phyloP scores from a whole-genome alignment of 64 coral and sea anemone species.

The Stylophora pistillata region DNA sequence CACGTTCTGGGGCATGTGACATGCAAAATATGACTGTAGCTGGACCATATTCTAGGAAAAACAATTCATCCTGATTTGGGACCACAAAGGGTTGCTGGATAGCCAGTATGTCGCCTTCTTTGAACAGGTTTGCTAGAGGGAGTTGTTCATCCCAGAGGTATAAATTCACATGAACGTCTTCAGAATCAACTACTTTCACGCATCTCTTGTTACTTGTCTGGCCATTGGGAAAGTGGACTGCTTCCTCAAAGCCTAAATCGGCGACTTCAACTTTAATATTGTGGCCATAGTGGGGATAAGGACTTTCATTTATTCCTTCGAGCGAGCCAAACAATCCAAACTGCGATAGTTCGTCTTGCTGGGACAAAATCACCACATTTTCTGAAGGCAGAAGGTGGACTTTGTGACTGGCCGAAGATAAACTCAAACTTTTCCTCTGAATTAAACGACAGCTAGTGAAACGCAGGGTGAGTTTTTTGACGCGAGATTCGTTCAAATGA shows the following conservation, averaged over 20 bases:
- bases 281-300: conserved; percentile 61
- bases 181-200: conserved; percentile 71
- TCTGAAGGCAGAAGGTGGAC: conserved; percentile 86
- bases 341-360: background rate
- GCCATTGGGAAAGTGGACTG: conserved; percentile 86
- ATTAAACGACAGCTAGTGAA: conserved; percentile 86
- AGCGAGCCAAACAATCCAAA: conserved; percentile 55
- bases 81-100: conserved; percentile 89
- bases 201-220: conserved; percentile 72
- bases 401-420: conserved; percentile 34
- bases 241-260: conserved; percentile 75
- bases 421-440: conserved; percentile 28
- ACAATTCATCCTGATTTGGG: conserved; percentile 64
- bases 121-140: conserved; percentile 76
- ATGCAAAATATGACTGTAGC: conserved; percentile 84
- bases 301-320: conserved; percentile 41
- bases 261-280: conserved; percentile 75
- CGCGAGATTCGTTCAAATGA: conserved; percentile 42
- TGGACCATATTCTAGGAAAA: conserved; percentile 92
- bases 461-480: conserved; percentile 68
- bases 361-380: conserved; percentile 71
- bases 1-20: conserved; percentile 37
- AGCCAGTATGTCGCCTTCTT: conserved; percentile 80
- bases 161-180: conserved; percentile 80
- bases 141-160: conserved; percentile 94